phyloP scores from a whole-genome alignment of 2,113 vertebrate genomes.

The Ophthalmolycus amberensis region DNA sequence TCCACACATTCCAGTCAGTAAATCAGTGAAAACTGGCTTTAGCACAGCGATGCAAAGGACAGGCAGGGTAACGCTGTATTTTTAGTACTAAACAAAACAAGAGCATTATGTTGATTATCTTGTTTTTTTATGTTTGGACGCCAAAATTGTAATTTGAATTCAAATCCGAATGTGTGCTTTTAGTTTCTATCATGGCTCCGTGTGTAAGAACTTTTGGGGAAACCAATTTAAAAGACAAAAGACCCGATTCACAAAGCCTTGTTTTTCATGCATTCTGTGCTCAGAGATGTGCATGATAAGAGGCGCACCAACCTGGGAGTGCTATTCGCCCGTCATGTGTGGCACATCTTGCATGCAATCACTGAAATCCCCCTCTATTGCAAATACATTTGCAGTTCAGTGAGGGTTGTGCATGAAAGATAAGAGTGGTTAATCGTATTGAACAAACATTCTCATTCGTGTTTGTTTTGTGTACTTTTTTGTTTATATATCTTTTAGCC shows the following conservation, averaged over 20 bases:
- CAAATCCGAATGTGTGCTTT: neutral
- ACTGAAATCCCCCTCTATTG: conserved; percentile 16
- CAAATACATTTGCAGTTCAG: conserved; percentile 7
- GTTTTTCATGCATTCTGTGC: neutral
- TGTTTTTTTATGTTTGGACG: neutral
- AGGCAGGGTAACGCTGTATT: no score
- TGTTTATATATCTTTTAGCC: neutral
- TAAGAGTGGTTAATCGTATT: neutral
- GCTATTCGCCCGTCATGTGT: neutral
- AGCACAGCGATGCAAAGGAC: no score
- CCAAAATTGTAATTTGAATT: neutral
- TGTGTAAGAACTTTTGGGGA: neutral
- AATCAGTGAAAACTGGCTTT: no score
- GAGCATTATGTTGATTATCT: neutral
- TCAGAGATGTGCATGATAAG: conserved; percentile 1
- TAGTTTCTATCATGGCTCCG: conserved; percentile 5
- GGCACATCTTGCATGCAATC: conserved; percentile 1
- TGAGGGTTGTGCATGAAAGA: neutral
- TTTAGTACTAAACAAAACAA: neutral
- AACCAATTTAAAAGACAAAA: conserved; percentile 8
- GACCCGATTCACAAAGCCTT: neutral
- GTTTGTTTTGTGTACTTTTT: neutral
- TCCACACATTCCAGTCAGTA: no score
- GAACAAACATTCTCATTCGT: no score
- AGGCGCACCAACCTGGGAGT: neutral